Percentiles rank a stretch among this genome's conserved stretches.
These are phyloP conservation scores for Antigone vipio DNA, from an alignment of 2,113 vertebrate genomes.

Conservation along the genomic window DNA sequence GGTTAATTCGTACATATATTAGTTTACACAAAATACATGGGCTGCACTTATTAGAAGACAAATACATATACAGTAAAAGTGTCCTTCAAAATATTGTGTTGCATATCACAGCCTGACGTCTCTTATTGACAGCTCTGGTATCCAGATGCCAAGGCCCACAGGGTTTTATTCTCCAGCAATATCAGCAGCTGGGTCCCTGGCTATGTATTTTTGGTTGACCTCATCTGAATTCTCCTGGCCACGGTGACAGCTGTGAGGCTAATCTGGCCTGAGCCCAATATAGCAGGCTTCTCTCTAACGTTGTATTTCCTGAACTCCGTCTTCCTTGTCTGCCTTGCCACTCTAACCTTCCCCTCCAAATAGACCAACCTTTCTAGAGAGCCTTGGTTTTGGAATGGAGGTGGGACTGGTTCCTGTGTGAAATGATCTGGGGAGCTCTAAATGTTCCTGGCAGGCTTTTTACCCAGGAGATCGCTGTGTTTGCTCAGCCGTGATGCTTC, in stretches of 20 bases:
- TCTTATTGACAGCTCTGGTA: neutral
- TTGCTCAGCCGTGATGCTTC: neutral
- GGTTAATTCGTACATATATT: rapidly evolving
- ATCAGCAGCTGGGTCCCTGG: conserved; percentile 7
- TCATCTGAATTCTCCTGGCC: neutral
- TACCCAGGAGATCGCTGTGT: neutral
- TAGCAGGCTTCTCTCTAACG: neutral
- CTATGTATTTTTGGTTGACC: conserved; percentile 9
- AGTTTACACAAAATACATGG: neutral
- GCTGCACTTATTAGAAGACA: neutral
- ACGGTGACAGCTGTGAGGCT: neutral
- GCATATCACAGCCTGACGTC: neutral
- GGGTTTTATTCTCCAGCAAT: neutral
- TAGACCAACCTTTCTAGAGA: neutral
- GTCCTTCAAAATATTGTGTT: neutral
- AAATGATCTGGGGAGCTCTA: neutral
- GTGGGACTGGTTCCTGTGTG: neutral
- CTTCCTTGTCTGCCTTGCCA: neutral
- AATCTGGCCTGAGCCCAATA: neutral
- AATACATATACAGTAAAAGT: neutral
- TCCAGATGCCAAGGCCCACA: neutral
- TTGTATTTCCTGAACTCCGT: neutral
- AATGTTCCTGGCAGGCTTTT: neutral
- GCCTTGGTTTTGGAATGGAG: neutral
- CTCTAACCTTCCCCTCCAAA: neutral